Percentiles rank a stretch among this genome's conserved stretches.
Evolutionary conservation across 2,797 vertebrate genomes (phyloP).

Genomic region (Merluccius polli): DNA sequence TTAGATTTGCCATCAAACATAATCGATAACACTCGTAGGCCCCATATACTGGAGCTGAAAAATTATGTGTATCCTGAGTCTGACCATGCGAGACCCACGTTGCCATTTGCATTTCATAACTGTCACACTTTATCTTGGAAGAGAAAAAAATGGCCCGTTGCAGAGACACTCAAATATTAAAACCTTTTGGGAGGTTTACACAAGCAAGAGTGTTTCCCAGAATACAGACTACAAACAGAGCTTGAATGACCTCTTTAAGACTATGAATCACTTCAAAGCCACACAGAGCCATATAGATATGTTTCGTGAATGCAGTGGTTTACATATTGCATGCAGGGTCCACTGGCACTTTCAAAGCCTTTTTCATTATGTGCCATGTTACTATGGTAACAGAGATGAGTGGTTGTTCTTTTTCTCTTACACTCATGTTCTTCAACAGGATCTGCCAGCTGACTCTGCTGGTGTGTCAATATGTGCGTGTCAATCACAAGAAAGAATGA

Average conservation of each 20-base stretch:
- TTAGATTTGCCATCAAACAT: not conserved
- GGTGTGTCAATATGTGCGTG: not conserved
- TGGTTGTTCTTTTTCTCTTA: slow-evolving; percentile 37
- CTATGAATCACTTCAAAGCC: not conserved
- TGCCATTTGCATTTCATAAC: slow-evolving; percentile 11
- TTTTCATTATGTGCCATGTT: slow-evolving; percentile 60
- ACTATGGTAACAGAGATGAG: slow-evolving; percentile 68
- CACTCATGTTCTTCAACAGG: slow-evolving; percentile 34
- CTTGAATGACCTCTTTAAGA: not conserved
- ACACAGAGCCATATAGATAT: not conserved
- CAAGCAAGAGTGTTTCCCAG: not conserved
- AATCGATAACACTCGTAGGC: not conserved
- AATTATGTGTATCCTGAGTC: not conserved
- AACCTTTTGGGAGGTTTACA: not conserved
- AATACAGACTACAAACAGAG: not conserved
- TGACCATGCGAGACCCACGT: not conserved
- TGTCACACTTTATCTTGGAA: slow-evolving; percentile 8
- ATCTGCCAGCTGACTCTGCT: slow-evolving; percentile 33
- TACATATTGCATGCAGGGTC: slow-evolving; percentile 57
- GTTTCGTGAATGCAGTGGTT: slow-evolving; percentile 21
- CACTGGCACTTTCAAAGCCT: slow-evolving; percentile 51
- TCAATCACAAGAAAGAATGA: too few species aligned
- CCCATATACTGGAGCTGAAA: not conserved
- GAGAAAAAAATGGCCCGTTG: slow-evolving; percentile 6
- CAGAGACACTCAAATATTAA: slow-evolving; percentile 26